Conservation (phyloP, 2,888 invertebrate species). For the Sussaba pulchella region DNA sequence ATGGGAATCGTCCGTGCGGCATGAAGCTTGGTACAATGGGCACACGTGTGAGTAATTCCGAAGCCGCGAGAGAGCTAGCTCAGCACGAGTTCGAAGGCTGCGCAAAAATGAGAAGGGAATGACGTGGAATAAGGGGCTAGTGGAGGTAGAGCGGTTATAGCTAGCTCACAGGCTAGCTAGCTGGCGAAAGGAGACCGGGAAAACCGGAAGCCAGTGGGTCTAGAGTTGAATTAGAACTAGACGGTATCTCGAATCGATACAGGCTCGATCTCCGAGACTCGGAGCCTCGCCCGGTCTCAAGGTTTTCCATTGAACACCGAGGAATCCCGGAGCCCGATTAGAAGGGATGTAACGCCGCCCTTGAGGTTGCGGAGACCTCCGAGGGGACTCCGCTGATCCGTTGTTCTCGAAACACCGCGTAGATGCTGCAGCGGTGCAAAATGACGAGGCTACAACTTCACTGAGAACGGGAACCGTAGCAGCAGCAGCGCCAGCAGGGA, state of each 20-base stretch:
- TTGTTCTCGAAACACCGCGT: conserved; percentile 71
- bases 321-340: conserved; percentile 19
- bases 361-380: conserved; percentile 58
- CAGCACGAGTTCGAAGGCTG: conserved; percentile 37
- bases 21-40: conserved; percentile 75
- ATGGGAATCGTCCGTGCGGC: conserved; percentile 73
- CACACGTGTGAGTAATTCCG: conserved; percentile 78
- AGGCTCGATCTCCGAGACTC: conserved; percentile 58
- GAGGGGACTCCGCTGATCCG: conserved; percentile 49
- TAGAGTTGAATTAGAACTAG: conserved; percentile 76
- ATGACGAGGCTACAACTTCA: conserved; percentile 52
- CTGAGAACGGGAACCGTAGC: conserved; percentile 57
- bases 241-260: conserved; percentile 67
- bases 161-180: too few species aligned
- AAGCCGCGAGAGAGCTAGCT: conserved; percentile 58
- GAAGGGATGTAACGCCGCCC: conserved; percentile 57
- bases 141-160: too few species aligned
- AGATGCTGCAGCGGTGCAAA: conserved; percentile 69
- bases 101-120: conserved; percentile 49
- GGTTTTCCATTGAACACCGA: conserved; percentile 61
- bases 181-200: conserved; percentile 73
- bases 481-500: conserved; percentile 46
- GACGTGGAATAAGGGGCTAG: conserved; percentile 64
- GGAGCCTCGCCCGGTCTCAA: conserved; percentile 49
- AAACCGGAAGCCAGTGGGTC: conserved; percentile 79